A percentile compares a stretch with the other conserved stretches of the same genome.
phyloP scores from a whole-genome alignment of 1,140 invertebrate genomes.

The Brachionus rubens region DNA sequence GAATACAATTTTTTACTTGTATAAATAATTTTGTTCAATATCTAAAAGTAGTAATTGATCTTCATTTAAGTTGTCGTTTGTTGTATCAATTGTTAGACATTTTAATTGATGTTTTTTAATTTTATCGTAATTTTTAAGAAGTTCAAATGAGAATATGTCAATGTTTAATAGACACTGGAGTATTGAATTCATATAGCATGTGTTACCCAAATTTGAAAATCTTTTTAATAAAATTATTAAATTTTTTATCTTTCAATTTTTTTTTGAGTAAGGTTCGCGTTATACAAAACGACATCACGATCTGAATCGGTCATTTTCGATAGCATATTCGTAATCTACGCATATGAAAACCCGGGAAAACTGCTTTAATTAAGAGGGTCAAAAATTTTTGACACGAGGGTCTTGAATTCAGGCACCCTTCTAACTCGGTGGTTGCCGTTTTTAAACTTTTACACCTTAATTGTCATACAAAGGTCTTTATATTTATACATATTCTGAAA shows the following conservation, averaged over 20 bases:
- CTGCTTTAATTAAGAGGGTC: too few relatives aligned
- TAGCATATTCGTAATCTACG: too few relatives aligned
- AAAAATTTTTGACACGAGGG: too few relatives aligned
- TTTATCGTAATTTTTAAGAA: constrained; percentile 41
- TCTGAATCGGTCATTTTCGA: too few relatives aligned
- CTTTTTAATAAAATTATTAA: constrained; percentile 48
- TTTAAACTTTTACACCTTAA: too few relatives aligned
- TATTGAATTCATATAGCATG: constrained; percentile 60
- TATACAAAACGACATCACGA: too few relatives aligned
- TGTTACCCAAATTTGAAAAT: constrained; percentile 60
- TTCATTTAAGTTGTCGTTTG: constrained; percentile 2
- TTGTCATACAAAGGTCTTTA: too few relatives aligned
- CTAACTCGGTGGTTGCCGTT: too few relatives aligned
- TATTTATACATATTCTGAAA: too few relatives aligned
- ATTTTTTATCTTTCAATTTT: background rate
- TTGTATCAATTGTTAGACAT: background rate
- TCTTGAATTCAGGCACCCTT: too few relatives aligned
- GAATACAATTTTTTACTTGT: constrained; percentile 20
- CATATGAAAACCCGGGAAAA: too few relatives aligned
- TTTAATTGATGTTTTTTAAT: constrained; percentile 4
- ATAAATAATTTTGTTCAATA: constrained; percentile 18
- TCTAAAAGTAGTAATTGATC: background rate
- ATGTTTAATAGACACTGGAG: constrained; percentile 56
- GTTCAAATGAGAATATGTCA: constrained; percentile 53
- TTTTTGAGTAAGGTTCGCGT: background rate